These are phyloP conservation scores for Nasonovia ribisnigri DNA, from an alignment of 2,888 invertebrate genomes.

Conservation along the genomic window DNA sequence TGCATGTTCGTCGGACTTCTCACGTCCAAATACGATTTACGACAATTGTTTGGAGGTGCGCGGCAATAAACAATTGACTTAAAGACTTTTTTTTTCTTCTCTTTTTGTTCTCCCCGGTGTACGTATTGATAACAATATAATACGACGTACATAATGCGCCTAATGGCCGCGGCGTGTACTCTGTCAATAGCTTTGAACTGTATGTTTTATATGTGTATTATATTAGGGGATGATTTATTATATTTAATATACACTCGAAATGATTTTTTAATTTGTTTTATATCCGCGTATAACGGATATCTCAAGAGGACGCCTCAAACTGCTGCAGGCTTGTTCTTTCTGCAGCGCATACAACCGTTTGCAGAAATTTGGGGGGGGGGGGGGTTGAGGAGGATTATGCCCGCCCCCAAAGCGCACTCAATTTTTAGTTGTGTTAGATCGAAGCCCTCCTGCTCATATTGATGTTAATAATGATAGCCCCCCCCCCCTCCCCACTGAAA, in stretches of 20 bases:
- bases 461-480: no score
- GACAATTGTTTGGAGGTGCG: constrained; percentile 17
- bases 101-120: constrained; percentile 30
- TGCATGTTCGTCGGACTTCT: constrained; percentile 62
- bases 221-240: background rate
- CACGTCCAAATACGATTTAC: constrained; percentile 63
- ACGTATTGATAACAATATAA: constrained; percentile 36
- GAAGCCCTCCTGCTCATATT: no score
- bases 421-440: no score
- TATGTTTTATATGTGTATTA: background rate
- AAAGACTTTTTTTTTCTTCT: constrained; percentile 24
- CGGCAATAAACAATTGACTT: constrained; percentile 54
- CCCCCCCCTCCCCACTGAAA: no score
- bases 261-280: constrained; percentile 17
- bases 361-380: no score
- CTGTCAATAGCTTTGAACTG: background rate
- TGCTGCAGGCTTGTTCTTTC: background rate
- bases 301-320: background rate
- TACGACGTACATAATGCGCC: background rate
- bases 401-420: no score
- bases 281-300: background rate
- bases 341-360: background rate
- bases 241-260: constrained; percentile 16
- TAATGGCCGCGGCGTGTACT: background rate
- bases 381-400: no score